phyloP scores from a whole-genome alignment of 2,113 vertebrate species.

The Brachyistius frenatus region DNA sequence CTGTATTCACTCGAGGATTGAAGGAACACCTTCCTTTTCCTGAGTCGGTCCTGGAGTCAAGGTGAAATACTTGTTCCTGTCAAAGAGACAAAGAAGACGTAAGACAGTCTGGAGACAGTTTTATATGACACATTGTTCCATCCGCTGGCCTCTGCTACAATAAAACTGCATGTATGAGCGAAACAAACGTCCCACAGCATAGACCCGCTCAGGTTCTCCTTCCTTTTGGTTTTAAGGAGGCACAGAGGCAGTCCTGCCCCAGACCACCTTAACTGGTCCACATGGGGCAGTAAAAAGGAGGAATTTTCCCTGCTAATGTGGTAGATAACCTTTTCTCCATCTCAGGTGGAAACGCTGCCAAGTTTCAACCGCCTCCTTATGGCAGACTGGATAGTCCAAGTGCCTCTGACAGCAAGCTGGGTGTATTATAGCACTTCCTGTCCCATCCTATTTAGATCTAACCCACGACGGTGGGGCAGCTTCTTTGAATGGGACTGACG shows the following conservation, averaged over 20 bases:
- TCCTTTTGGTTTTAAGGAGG: slow-evolving; percentile 16
- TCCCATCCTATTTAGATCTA: slow-evolving; percentile 20
- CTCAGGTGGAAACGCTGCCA: slow-evolving; percentile 36
- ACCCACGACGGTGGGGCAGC: not conserved
- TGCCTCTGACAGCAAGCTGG: slow-evolving; percentile 1
- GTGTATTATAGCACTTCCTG: slow-evolving; percentile 30
- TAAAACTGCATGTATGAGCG: slow-evolving; percentile 51
- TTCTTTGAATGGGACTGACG: slow-evolving; percentile 12
- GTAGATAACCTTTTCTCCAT: slow-evolving; percentile 31
- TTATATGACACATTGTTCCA: slow-evolving; percentile 33
- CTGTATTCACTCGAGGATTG: slow-evolving; percentile 95
- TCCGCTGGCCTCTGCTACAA: not conserved
- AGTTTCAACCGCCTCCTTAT: slow-evolving; percentile 17
- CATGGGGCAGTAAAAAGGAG: slow-evolving; percentile 55
- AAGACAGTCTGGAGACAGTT: slow-evolving; percentile 46
- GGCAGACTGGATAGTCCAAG: not conserved
- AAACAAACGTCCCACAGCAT: slow-evolving; percentile 26
- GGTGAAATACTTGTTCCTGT: slow-evolving; percentile 94
- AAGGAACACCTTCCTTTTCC: slow-evolving; percentile 98
- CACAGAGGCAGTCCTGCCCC: not conserved
- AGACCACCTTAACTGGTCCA: slow-evolving; percentile 42
- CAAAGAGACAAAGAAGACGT: slow-evolving; percentile 59
- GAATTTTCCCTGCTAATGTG: slow-evolving; percentile 58
- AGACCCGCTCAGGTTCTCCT: slow-evolving; percentile 31
- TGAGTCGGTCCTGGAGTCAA: slow-evolving; percentile 93